phyloP scores from a whole-genome alignment of 1,140 invertebrate species.

The Micrasema longulum region DNA sequence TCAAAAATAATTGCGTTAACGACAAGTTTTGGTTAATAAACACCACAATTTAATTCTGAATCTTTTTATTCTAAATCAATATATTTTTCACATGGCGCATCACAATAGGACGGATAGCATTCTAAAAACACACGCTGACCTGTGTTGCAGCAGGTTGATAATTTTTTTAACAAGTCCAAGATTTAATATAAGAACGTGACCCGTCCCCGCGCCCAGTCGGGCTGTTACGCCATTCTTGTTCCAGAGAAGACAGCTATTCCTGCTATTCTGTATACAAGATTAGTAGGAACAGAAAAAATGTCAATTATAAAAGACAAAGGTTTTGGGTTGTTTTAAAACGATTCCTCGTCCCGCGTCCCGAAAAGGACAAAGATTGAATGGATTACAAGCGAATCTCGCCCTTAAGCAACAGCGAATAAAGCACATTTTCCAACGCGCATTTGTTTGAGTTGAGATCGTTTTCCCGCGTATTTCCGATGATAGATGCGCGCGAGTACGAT shows the following conservation, averaged over 20 bases:
- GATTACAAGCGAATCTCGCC: not conserved
- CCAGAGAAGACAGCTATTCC: conserved; percentile 30
- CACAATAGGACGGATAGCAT: not conserved
- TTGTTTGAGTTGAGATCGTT: not conserved
- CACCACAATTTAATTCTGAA: too few relatives aligned
- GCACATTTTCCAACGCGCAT: too few relatives aligned
- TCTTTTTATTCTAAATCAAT: too few relatives aligned
- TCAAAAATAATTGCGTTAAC: too few relatives aligned
- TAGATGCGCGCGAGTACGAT: conserved; percentile 45
- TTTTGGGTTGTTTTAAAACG: conserved; percentile 52
- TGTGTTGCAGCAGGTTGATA: conserved; percentile 53
- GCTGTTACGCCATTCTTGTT: conserved; percentile 1
- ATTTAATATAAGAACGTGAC: conserved; percentile 37
- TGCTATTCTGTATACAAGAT: conserved; percentile 53
- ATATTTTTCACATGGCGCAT: conserved; percentile 16
- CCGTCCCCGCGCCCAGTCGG: not conserved
- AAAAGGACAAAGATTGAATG: not conserved
- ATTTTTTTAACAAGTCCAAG: conserved; percentile 47
- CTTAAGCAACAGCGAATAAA: not conserved
- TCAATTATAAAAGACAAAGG: conserved; percentile 56
- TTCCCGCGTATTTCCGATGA: conserved; percentile 35
- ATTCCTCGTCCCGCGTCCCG: conserved; percentile 8
- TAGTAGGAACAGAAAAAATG: conserved; percentile 55
- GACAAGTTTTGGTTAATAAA: too few relatives aligned
- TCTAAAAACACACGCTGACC: conserved; percentile 51